Percentiles rank a stretch among this genome's conserved stretches.
phyloP scores from a whole-genome alignment of 1,140 invertebrate species.

The Cheumatopsyche charites region DNA sequence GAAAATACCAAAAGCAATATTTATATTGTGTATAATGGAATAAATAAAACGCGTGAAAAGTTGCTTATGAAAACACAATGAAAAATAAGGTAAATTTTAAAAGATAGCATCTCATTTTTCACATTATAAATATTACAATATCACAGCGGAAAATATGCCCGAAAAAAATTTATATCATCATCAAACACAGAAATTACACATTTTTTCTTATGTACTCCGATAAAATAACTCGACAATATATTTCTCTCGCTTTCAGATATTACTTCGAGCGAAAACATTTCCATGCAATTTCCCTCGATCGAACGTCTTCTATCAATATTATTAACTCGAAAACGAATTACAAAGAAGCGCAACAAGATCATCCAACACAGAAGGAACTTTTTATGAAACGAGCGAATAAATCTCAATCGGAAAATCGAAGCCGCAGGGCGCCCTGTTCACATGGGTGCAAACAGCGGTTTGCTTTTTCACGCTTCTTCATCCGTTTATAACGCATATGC shows the following conservation, averaged over 20 bases:
- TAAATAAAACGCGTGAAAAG: slow-evolving; percentile 9
- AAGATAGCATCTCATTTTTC: slow-evolving; percentile 4
- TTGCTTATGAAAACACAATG: not conserved
- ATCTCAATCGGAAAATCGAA: too few relatives aligned
- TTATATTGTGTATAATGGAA: not conserved
- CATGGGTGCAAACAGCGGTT: not conserved
- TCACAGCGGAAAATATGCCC: not conserved
- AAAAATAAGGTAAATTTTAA: slow-evolving; percentile 16
- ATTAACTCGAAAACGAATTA: too few relatives aligned
- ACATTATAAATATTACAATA: not conserved
- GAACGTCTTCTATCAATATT: not conserved
- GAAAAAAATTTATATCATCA: too few relatives aligned
- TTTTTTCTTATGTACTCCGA: too few relatives aligned
- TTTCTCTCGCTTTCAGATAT: too few relatives aligned
- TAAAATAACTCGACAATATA: too few relatives aligned
- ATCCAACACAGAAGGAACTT: not conserved
- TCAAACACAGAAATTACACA: too few relatives aligned
- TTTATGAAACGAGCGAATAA: not conserved
- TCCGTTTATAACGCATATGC: too few relatives aligned
- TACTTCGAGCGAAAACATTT: not conserved
- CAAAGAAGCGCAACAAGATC: too few relatives aligned
- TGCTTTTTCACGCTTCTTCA: too few relatives aligned
- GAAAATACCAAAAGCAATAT: not conserved
- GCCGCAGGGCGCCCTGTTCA: slow-evolving; percentile 4
- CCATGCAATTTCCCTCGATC: not conserved